Evolutionary conservation across 2,888 invertebrate species (phyloP).

Genomic region (Byasa hedistus): DNA sequence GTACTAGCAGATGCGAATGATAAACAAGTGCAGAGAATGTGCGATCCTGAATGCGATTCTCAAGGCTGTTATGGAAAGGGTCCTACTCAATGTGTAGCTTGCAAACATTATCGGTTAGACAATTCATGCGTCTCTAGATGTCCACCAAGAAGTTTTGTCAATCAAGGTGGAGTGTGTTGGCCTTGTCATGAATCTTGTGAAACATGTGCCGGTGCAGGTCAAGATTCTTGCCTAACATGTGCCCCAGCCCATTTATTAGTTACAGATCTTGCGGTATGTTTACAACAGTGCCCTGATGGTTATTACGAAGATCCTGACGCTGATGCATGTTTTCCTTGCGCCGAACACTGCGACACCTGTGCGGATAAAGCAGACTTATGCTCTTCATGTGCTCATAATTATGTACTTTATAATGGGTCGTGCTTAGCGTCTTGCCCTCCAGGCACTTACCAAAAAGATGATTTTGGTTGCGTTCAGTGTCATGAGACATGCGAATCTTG

Average conservation of each 20-base stretch:
- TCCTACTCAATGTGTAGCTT: constrained; percentile 90
- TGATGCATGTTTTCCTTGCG: constrained; percentile 91
- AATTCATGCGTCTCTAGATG: constrained; percentile 92
- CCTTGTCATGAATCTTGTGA: constrained; percentile 94
- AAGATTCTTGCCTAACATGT: constrained; percentile 91
- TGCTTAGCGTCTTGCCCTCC: constrained; percentile 92
- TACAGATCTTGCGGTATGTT: constrained; percentile 90
- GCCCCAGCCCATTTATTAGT: constrained; percentile 91
- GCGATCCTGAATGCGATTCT: constrained; percentile 88
- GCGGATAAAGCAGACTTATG: constrained; percentile 91
- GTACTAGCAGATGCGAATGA: constrained; percentile 82
- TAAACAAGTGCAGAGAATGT: constrained; percentile 83
- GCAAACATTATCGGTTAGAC: constrained; percentile 89
- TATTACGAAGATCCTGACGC: constrained; percentile 90
- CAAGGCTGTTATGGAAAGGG: constrained; percentile 93
- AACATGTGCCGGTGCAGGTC: constrained; percentile 92
- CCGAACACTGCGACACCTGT: constrained; percentile 92
- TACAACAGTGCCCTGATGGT: constrained; percentile 93
- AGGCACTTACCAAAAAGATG: constrained; percentile 91
- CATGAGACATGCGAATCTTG: constrained; percentile 90
- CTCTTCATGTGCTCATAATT: constrained; percentile 91
- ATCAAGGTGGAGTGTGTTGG: constrained; percentile 89
- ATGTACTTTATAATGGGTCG: constrained; percentile 90
- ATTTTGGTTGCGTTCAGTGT: constrained; percentile 89
- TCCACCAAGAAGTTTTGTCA: constrained; percentile 90